Conservation (phyloP, 2,797 vertebrate genomes). For the Tadarida brasiliensis region DNA sequence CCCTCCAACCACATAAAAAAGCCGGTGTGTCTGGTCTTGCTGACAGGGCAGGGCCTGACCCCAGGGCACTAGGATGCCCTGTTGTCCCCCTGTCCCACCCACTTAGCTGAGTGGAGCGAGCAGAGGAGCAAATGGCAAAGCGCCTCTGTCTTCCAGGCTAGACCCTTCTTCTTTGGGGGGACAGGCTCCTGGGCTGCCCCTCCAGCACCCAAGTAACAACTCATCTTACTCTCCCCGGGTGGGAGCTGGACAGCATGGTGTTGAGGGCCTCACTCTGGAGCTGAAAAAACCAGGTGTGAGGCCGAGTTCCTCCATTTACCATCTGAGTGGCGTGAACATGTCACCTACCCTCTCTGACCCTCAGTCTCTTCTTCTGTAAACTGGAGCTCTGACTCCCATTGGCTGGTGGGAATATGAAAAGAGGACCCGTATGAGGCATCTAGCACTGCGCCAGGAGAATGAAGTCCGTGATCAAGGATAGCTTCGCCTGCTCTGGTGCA, state of each 20-base stretch:
- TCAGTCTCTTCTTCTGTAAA: not conserved
- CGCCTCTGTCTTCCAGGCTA: not conserved
- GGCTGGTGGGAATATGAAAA: not conserved
- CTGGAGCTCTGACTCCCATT: not conserved
- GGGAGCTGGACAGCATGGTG: accelerated
- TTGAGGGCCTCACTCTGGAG: too few species aligned
- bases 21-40: not conserved
- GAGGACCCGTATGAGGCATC: accelerated
- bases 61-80: not conserved
- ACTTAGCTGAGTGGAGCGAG: too few species aligned
- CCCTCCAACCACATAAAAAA: not conserved
- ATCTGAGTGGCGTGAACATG: accelerated
- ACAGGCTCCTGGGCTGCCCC: not conserved
- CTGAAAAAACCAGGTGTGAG: not conserved
- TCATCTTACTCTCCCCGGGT: not conserved
- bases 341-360: not conserved
- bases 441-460: accelerated
- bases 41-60: not conserved
- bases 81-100: not conserved
- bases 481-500: not conserved
- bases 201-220: not conserved
- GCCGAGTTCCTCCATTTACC: not conserved
- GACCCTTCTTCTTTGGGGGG: not conserved
- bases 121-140: not conserved
- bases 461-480: too few species aligned